Percentiles rank a stretch among this genome's conserved stretches.
These are phyloP conservation scores for Phortica okadai DNA, from an alignment of 2,888 invertebrate genomes.

Conservation along the genomic window DNA sequence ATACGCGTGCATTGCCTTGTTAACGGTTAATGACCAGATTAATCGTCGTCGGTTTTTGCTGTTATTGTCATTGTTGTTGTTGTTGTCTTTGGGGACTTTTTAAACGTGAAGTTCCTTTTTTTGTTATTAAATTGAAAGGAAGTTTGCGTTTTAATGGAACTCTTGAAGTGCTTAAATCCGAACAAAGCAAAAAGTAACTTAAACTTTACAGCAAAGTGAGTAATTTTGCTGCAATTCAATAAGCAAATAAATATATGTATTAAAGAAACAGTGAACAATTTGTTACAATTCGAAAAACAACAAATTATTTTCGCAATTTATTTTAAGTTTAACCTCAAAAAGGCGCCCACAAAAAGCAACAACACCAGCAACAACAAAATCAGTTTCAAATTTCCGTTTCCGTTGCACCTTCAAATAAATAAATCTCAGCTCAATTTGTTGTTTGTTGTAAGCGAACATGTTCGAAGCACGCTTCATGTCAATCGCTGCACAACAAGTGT, in stretches of 20 bases:
- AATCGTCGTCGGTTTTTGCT: constrained; percentile 53
- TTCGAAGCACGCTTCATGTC: too few species aligned
- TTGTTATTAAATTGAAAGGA: not conserved
- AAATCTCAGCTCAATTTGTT: not conserved
- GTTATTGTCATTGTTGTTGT: constrained; percentile 42
- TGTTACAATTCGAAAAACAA: too few species aligned
- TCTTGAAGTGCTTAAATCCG: not conserved
- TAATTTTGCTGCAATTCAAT: too few species aligned
- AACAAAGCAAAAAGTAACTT: not conserved
- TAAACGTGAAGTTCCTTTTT: not conserved
- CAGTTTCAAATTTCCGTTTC: constrained; percentile 56
- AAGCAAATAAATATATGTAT: too few species aligned
- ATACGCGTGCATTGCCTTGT: constrained; percentile 31
- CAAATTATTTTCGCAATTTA: too few species aligned
- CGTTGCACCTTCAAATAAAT: constrained; percentile 40
- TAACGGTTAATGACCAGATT: constrained; percentile 51
- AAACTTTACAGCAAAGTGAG: too few species aligned
- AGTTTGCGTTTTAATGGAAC: not conserved
- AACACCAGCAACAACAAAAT: not conserved
- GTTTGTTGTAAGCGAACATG: constrained; percentile 30
- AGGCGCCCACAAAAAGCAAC: not conserved
- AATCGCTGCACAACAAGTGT: constrained; percentile 38
- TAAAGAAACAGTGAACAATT: too few species aligned
- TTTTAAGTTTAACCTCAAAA: too few species aligned
- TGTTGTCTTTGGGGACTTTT: not conserved